A percentile compares a stretch with the other conserved stretches of the same genome.
Evolutionary conservation across 1,140 invertebrate genomes (phyloP).

Genomic region (Sycophaga agraensis): DNA sequence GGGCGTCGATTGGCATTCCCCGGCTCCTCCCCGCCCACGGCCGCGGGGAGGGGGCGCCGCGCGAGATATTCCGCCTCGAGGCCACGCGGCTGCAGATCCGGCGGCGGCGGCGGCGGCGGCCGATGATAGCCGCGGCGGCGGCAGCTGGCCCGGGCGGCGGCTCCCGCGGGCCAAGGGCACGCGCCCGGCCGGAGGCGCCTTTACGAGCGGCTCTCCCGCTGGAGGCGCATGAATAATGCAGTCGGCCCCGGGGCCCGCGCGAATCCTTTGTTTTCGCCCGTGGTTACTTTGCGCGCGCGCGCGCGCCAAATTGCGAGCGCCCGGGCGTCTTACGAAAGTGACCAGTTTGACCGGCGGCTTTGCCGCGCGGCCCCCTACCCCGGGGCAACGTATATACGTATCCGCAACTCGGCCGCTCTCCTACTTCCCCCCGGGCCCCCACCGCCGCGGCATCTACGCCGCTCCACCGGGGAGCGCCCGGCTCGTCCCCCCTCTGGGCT

Average conservation of each 20-base stretch:
- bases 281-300: constrained; percentile 42
- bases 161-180: constrained; percentile 14
- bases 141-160: not conserved
- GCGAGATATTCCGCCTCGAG: no score
- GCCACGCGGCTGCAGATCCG: no score
- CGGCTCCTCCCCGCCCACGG: no score
- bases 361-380: constrained; percentile 25
- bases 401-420: not conserved
- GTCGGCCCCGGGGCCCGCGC: constrained; percentile 43
- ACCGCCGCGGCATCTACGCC: not conserved
- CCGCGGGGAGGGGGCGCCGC: no score
- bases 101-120: constrained; percentile 32
- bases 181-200: constrained; percentile 41
- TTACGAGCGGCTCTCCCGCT: constrained; percentile 46
- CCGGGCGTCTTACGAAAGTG: constrained; percentile 25
- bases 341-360: constrained; percentile 39
- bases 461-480: no score
- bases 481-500: not conserved
- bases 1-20: no score
- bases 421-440: not conserved
- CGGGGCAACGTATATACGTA: no score
- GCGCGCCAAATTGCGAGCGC: constrained; percentile 46
- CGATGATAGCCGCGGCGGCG: constrained; percentile 34
- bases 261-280: constrained; percentile 54
- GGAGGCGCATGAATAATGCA: constrained; percentile 56